phyloP scores from a whole-genome alignment of 2,113 vertebrate species.

The Okapia johnstoni region DNA sequence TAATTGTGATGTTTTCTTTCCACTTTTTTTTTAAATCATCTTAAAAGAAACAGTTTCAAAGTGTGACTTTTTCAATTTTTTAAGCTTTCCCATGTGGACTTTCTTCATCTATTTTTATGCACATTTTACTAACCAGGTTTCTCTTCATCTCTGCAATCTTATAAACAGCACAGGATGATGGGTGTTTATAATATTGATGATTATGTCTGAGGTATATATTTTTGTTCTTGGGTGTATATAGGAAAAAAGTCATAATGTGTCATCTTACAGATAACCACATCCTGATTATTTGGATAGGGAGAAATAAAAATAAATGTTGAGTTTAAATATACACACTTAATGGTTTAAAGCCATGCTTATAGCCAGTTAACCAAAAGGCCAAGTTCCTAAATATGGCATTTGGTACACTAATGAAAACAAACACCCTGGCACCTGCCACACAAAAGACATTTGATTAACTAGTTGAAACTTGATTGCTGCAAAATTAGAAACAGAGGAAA shows the following conservation, averaged over 20 bases:
- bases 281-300: conserved; percentile 81
- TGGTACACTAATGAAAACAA: conserved; percentile 80
- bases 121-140: conserved; percentile 27
- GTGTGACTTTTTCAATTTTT: conserved; percentile 31
- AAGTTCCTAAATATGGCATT: conserved; percentile 79
- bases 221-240: conserved; percentile 74
- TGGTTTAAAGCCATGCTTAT: conserved; percentile 72
- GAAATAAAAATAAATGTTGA: conserved; percentile 81
- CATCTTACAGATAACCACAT: conserved; percentile 82
- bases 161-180: conserved; percentile 49
- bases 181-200: conserved; percentile 51
- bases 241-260: conserved; percentile 73
- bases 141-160: background rate
- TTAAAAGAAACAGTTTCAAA: conserved; percentile 47
- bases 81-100: conserved; percentile 4
- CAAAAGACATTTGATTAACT: conserved; percentile 81
- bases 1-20: background rate
- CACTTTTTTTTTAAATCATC: background rate
- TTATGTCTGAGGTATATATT: conserved; percentile 72
- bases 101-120: conserved; percentile 53
- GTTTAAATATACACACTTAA: conserved; percentile 80
- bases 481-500: conserved; percentile 76
- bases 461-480: conserved; percentile 67
- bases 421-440: conserved; percentile 78
- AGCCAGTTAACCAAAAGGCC: conserved; percentile 77